These are phyloP conservation scores for Centrocercus urophasianus DNA, from an alignment of 2,113 vertebrate species.

Conservation along the genomic window DNA sequence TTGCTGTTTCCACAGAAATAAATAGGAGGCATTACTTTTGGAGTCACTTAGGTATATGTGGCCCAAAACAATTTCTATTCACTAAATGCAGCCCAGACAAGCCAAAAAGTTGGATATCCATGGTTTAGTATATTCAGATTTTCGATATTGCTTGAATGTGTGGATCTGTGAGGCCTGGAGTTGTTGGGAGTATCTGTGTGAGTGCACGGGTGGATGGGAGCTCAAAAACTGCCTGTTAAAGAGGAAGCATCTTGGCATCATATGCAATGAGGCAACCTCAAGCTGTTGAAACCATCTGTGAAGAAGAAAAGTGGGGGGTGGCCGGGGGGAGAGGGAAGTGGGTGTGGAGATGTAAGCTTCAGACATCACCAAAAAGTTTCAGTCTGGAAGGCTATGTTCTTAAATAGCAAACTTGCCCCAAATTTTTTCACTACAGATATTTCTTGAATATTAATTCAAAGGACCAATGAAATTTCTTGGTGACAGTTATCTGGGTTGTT, in stretches of 20 bases:
- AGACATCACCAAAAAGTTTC: not conserved
- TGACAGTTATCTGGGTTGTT: not conserved
- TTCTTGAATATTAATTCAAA: not conserved
- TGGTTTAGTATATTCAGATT: not conserved
- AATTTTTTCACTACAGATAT: not conserved
- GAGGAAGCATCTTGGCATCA: conserved; percentile 39
- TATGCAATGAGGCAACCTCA: conserved; percentile 30
- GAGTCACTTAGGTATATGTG: no score
- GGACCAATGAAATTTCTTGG: not conserved
- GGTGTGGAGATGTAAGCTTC: not conserved
- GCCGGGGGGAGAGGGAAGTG: not conserved
- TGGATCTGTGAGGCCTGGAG: not conserved
- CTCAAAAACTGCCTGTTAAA: not conserved
- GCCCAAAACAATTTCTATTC: no score
- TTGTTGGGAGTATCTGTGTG: not conserved
- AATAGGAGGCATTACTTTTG: no score
- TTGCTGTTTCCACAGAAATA: no score
- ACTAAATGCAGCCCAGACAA: no score
- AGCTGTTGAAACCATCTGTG: conserved; percentile 56
- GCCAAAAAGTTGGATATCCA: no score
- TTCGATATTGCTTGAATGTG: not conserved
- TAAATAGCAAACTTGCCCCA: not conserved
- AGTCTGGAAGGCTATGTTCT: not conserved
- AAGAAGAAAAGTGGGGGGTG: not conserved
- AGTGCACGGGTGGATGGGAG: not conserved